These are phyloP conservation scores for Gymnothorax javanicus DNA, from an alignment of 2,797 vertebrate species.

Conservation along the genomic window DNA sequence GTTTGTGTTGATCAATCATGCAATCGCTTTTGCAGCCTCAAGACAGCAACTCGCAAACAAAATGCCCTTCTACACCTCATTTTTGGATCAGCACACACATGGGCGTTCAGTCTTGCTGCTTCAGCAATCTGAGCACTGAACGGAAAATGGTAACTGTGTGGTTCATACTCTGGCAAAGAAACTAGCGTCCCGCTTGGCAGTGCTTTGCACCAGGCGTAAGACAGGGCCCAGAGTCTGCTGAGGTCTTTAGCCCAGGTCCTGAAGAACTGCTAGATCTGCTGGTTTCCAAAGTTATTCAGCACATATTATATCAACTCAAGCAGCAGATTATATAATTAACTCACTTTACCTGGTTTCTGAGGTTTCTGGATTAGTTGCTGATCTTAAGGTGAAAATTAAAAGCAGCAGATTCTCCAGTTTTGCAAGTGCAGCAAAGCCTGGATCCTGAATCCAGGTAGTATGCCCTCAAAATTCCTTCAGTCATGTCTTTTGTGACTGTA, in stretches of 20 bases:
- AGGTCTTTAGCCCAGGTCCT: not conserved
- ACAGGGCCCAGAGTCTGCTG: not conserved
- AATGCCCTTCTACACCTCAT: too few species aligned
- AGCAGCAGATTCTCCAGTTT: not conserved
- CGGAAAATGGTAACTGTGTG: too few species aligned
- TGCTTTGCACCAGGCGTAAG: too few species aligned
- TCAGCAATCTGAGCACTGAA: too few species aligned
- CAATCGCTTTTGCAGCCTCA: too few species aligned
- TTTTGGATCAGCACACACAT: too few species aligned
- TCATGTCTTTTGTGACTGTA: not conserved
- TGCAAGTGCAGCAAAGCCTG: not conserved
- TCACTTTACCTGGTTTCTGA: not conserved
- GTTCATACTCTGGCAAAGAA: too few species aligned
- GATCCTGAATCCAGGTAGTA: not conserved
- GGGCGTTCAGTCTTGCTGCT: too few species aligned
- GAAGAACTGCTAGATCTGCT: not conserved
- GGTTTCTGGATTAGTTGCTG: not conserved
- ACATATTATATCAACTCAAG: not conserved
- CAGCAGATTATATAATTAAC: not conserved
- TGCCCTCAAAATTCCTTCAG: not conserved
- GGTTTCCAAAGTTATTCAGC: not conserved
- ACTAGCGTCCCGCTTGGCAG: too few species aligned
- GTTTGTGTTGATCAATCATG: too few species aligned
- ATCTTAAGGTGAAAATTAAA: not conserved
- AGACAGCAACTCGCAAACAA: too few species aligned